Conservation (phyloP, 1,140 invertebrate species). For the Drosophila willistoni region DNA sequence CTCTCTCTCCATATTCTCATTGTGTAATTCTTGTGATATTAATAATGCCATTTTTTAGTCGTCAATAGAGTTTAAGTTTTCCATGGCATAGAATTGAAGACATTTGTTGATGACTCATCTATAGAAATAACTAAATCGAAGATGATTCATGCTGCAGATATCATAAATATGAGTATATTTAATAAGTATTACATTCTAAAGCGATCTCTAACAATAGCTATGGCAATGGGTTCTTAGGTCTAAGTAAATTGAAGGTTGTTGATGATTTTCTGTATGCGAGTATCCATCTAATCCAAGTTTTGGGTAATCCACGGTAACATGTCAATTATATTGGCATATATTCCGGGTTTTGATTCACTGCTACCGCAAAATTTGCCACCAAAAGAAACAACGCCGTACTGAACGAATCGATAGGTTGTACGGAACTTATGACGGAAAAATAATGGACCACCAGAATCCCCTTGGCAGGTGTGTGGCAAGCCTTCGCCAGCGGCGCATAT, state of each 20-base stretch:
- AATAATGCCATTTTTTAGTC: too few species aligned
- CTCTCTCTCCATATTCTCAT: not conserved
- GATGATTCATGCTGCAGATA: conserved; percentile 32
- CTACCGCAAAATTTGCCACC: conserved; percentile 59
- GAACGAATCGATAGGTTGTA: conserved; percentile 47
- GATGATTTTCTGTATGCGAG: not conserved
- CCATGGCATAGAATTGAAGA: too few species aligned
- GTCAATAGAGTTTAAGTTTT: too few species aligned
- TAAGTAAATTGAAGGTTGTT: conserved; percentile 20
- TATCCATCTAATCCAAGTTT: conserved; percentile 52
- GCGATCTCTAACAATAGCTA: conserved; percentile 33
- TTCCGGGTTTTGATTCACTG: conserved; percentile 54
- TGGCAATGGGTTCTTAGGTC: conserved; percentile 51
- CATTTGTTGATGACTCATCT: not conserved
- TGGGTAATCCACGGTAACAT: conserved; percentile 81
- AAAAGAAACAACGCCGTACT: conserved; percentile 71
- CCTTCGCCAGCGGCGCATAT: conserved; percentile 87
- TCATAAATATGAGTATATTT: conserved; percentile 27
- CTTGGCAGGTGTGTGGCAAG: conserved; percentile 87
- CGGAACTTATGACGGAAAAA: conserved; percentile 57
- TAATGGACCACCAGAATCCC: conserved; percentile 91
- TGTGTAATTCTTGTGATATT: not conserved
- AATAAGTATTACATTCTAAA: conserved; percentile 38
- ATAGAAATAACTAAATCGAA: not conserved
- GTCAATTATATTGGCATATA: conserved; percentile 73